phyloP scores from a whole-genome alignment of 92 coral and sea anemone genomes.

The Siderastrea siderea region DNA sequence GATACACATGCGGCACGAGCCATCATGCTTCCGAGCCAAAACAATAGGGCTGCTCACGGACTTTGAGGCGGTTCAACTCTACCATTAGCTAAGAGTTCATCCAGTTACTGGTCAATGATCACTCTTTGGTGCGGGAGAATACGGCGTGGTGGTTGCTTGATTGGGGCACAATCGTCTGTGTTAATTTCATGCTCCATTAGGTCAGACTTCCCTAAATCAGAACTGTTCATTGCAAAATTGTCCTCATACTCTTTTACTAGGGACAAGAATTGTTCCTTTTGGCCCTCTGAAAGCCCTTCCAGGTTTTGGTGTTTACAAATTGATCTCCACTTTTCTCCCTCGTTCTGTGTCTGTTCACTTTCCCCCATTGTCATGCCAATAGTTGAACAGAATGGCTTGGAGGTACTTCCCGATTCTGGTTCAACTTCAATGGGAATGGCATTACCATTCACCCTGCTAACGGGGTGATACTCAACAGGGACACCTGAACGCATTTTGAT shows the following conservation, averaged over 20 bases:
- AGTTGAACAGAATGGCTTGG: background rate
- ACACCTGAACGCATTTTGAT: slow-evolving; percentile 28
- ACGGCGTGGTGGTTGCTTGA: slow-evolving; percentile 42
- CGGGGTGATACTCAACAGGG: slow-evolving; percentile 10
- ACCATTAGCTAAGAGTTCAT: slow-evolving; percentile 31
- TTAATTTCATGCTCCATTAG: slow-evolving; percentile 51
- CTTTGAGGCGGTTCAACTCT: slow-evolving; percentile 43
- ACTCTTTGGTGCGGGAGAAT: slow-evolving; percentile 14
- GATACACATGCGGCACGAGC: slow-evolving; percentile 15
- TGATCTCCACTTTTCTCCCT: slow-evolving; percentile 1
- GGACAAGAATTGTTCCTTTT: slow-evolving; percentile 10
- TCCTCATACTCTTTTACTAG: slow-evolving; percentile 24
- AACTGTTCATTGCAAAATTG: slow-evolving; percentile 31
- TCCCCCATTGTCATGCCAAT: slow-evolving; percentile 4
- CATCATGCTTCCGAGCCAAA: background rate
- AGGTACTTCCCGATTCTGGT: background rate
- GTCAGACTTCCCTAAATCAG: slow-evolving; percentile 36
- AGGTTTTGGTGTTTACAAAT: background rate
- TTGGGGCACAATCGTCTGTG: slow-evolving; percentile 16
- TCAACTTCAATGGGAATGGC: background rate
- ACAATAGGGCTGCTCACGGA: slow-evolving; percentile 62
- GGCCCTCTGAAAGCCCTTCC: slow-evolving; percentile 24
- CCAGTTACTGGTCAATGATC: slow-evolving; percentile 40
- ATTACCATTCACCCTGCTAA: slow-evolving; percentile 4
- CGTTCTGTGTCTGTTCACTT: background rate